These are phyloP conservation scores for Hycleus cichorii DNA, from an alignment of 1,140 invertebrate species.

Conservation along the genomic window DNA sequence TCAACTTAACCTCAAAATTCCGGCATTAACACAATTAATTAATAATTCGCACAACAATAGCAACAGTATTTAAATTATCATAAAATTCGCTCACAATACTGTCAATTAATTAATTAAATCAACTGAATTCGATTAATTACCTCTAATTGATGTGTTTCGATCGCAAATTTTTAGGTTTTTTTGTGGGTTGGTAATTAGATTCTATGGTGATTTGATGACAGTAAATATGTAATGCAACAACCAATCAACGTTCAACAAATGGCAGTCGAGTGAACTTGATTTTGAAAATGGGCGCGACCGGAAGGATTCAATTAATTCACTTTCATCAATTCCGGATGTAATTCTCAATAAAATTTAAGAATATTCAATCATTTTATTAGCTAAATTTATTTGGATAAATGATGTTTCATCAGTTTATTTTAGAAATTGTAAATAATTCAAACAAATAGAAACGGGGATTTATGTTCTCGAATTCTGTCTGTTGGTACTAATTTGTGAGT, in stretches of 20 bases:
- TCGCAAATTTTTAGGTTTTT: neutral
- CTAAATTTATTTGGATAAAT: too few species aligned
- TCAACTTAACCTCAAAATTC: conserved; percentile 10
- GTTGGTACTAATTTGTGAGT: too few species aligned
- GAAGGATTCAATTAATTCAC: too few species aligned
- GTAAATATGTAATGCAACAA: conserved; percentile 5
- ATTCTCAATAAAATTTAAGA: too few species aligned
- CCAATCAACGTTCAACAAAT: conserved; percentile 11
- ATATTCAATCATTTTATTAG: too few species aligned
- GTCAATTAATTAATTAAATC: neutral
- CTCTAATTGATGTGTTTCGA: neutral
- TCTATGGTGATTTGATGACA: neutral
- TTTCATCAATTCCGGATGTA: too few species aligned
- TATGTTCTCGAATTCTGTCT: too few species aligned
- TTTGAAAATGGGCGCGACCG: conserved; percentile 4
- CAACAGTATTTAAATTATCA: too few species aligned
- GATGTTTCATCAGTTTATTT: too few species aligned
- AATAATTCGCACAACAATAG: neutral
- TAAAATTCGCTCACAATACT: neutral
- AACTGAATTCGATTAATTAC: neutral
- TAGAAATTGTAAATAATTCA: too few species aligned
- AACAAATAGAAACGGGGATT: too few species aligned
- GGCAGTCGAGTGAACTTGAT: neutral
- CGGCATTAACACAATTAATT: conserved; percentile 1
- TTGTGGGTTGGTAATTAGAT: neutral